Conservation (phyloP, 1,140 invertebrate genomes). For the Rhyzopertha dominica region DNA sequence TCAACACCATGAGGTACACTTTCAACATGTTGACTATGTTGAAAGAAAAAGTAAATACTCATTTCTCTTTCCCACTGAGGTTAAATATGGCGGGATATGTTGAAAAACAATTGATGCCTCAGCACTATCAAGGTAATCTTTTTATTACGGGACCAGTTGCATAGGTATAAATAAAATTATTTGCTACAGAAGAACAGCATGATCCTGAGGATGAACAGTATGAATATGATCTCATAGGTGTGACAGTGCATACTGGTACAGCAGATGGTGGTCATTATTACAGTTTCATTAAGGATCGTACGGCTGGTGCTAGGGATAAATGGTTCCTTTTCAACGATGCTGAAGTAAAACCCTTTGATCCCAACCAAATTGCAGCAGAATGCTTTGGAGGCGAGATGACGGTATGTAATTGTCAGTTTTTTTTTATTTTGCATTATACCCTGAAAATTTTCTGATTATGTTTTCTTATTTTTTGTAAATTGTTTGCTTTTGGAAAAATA, state of each 20-base stretch:
- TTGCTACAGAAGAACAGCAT: conserved; percentile 50
- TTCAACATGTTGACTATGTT: conserved; percentile 98
- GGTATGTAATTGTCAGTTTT: conserved; percentile 47
- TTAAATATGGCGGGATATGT: conserved; percentile 93
- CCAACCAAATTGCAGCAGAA: conserved; percentile 86
- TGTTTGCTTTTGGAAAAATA: too few relatives aligned
- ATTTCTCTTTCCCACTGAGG: conserved; percentile 92
- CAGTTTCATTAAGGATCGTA: conserved; percentile 87
- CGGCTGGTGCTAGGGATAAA: conserved; percentile 68
- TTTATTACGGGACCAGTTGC: conserved; percentile 1
- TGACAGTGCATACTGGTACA: conserved; percentile 94
- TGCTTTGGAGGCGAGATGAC: conserved; percentile 98
- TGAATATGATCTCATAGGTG: conserved; percentile 90
- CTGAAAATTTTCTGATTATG: too few relatives aligned
- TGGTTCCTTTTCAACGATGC: conserved; percentile 96
- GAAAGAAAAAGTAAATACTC: conserved; percentile 95
- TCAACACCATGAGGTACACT: conserved; percentile 97
- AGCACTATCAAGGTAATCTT: conserved; percentile 63
- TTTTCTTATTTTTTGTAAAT: too few relatives aligned
- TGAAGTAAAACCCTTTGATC: conserved; percentile 93
- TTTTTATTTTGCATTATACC: conserved; percentile 14
- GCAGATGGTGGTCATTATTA: conserved; percentile 97
- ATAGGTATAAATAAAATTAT: neutral
- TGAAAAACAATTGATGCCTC: conserved; percentile 87
- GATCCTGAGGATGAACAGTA: conserved; percentile 54